phyloP scores from a whole-genome alignment of 2,888 invertebrate species.

The Orthosia cruda region DNA sequence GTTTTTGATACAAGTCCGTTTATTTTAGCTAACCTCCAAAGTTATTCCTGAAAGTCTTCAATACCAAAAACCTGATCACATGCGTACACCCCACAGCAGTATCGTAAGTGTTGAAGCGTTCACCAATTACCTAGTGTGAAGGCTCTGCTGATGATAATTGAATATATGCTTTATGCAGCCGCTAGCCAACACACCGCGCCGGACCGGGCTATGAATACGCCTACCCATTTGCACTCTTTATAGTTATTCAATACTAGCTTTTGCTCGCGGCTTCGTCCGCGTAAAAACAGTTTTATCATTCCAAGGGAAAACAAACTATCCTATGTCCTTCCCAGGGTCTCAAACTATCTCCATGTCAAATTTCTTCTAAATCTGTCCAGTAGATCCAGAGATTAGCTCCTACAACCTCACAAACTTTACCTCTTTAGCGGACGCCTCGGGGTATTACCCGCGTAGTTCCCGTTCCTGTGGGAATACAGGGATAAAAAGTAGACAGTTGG shows the following conservation, averaged over 20 bases:
- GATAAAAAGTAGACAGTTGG: too few relatives aligned
- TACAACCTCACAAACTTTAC: too few relatives aligned
- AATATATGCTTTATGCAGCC: slow-evolving; percentile 85
- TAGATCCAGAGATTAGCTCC: too few relatives aligned
- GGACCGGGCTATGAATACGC: slow-evolving; percentile 47
- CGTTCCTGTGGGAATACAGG: too few relatives aligned
- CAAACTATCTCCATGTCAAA: too few relatives aligned
- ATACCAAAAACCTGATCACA: slow-evolving; percentile 24
- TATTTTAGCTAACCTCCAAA: background rate
- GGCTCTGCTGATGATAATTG: slow-evolving; percentile 84
- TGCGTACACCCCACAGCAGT: slow-evolving; percentile 62
- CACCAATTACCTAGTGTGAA: slow-evolving; percentile 88
- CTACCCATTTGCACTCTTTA: slow-evolving; percentile 57
- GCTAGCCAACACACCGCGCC: slow-evolving; percentile 23
- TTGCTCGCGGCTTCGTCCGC: too few relatives aligned
- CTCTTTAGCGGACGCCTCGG: too few relatives aligned
- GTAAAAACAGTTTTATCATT: too few relatives aligned
- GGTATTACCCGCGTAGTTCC: too few relatives aligned
- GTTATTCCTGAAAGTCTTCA: background rate
- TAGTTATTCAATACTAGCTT: slow-evolving; percentile 38
- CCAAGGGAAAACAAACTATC: too few relatives aligned
- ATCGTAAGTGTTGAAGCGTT: slow-evolving; percentile 81
- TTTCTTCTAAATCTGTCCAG: too few relatives aligned
- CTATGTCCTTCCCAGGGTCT: too few relatives aligned
- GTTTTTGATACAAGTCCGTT: background rate